Evolutionary conservation across 2,113 vertebrate genomes (phyloP).

Genomic region (Puffinus mauretanicus): DNA sequence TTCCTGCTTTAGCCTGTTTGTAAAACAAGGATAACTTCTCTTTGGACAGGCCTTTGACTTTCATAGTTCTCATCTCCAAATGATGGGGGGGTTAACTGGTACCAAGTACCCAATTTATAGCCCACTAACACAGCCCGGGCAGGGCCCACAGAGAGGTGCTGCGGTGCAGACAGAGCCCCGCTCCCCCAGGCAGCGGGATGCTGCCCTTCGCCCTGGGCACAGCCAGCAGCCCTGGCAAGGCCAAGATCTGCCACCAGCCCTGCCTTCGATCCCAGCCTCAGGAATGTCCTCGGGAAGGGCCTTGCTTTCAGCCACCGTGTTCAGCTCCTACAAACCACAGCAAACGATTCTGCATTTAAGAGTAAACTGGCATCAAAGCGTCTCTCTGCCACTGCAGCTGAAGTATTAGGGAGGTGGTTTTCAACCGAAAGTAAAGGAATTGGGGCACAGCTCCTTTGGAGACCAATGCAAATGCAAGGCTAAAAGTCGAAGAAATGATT

Average conservation of each 20-base stretch:
- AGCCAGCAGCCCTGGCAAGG: neutral
- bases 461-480: neutral
- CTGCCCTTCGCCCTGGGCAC: neutral
- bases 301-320: neutral
- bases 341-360: neutral
- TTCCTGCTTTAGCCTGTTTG: neutral
- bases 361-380: neutral
- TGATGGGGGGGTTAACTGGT: neutral
- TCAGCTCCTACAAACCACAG: neutral
- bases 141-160: neutral
- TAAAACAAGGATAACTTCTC: neutral
- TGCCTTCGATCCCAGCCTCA: constrained; percentile 1
- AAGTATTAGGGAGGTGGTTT: neutral
- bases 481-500: neutral
- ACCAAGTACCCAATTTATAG: neutral
- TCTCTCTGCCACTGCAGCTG: neutral
- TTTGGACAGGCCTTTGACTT: neutral
- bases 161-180: neutral
- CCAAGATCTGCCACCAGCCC: neutral
- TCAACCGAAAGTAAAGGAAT: neutral
- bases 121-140: neutral
- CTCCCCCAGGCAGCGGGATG: neutral
- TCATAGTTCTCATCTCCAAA: neutral
- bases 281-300: neutral
- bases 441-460: neutral